Evolutionary conservation across 2,888 invertebrate species (phyloP).

Genomic region (Nephrotoma flavescens): DNA sequence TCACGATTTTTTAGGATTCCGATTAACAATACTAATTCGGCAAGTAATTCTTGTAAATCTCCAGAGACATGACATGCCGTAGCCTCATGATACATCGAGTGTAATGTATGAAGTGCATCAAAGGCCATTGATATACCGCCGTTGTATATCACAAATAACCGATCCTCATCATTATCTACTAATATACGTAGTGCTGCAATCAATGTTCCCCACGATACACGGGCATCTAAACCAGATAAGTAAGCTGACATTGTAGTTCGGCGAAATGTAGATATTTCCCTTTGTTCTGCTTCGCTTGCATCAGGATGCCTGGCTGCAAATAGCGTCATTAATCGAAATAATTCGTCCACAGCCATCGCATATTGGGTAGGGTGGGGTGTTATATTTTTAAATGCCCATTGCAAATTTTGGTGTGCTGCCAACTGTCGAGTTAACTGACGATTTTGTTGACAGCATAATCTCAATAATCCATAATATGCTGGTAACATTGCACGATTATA

Average conservation of each 20-base stretch:
- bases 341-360: constrained; percentile 78
- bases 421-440: constrained; percentile 70
- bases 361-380: constrained; percentile 92
- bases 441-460: constrained; percentile 83
- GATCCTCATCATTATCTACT: constrained; percentile 79
- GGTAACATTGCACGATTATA: constrained; percentile 91
- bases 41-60: constrained; percentile 71
- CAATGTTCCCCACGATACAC: constrained; percentile 88
- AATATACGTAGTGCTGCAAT: constrained; percentile 80
- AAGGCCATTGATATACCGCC: constrained; percentile 57
- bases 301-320: constrained; percentile 75
- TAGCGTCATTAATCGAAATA: constrained; percentile 79
- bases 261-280: constrained; percentile 74
- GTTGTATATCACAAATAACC: constrained; percentile 77
- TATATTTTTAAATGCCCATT: constrained; percentile 94
- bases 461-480: constrained; percentile 76
- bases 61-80: constrained; percentile 74
- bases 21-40: constrained; percentile 57
- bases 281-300: constrained; percentile 55
- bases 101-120: constrained; percentile 76
- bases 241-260: constrained; percentile 78
- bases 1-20: constrained; percentile 42
- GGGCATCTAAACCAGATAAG: constrained; percentile 73
- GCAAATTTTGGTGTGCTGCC: constrained; percentile 86
- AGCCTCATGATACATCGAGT: constrained; percentile 88